Percentiles rank a stretch among this genome's conserved stretches.
These are phyloP conservation scores for Brachyistius frenatus DNA, from an alignment of 2,113 vertebrate species.

Conservation along the genomic window DNA sequence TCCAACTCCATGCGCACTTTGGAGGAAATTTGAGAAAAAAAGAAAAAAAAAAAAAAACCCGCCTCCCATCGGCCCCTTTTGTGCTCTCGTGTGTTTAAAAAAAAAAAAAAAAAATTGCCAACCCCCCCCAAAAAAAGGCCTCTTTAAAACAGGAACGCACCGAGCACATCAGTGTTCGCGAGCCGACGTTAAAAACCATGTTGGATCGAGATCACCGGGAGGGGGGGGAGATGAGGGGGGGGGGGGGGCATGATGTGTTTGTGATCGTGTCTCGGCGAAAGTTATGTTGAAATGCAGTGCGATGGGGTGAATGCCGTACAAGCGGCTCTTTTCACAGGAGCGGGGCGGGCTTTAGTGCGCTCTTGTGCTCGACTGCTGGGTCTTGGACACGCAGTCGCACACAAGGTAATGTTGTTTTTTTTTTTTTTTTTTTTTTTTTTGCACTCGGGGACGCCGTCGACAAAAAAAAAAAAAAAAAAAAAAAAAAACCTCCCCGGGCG, in stretches of 20 bases:
- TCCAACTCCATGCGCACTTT: constrained; percentile 80
- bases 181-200: neutral
- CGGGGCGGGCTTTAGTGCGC: constrained; percentile 79
- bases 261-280: constrained; percentile 65
- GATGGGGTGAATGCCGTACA: constrained; percentile 50
- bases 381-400: constrained; percentile 76
- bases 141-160: constrained; percentile 40
- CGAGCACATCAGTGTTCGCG: constrained; percentile 31
- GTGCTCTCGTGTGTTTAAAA: constrained; percentile 29
- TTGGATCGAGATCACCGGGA: neutral
- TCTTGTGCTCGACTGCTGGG: constrained; percentile 71
- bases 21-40: constrained; percentile 64
- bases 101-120: constrained; percentile 12
- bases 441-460: constrained; percentile 56
- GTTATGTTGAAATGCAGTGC: constrained; percentile 70
- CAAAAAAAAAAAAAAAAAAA: neutral
- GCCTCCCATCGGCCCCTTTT: constrained; percentile 64
- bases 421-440: constrained; percentile 15
- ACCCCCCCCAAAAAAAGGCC: constrained; percentile 58
- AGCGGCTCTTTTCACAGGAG: constrained; percentile 67
- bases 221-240: neutral
- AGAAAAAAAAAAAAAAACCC: constrained; percentile 28
- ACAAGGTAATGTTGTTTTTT: constrained; percentile 36
- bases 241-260: constrained; percentile 18
- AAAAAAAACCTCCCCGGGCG: neutral